A percentile compares a stretch with the other conserved stretches of the same genome.
Evolutionary conservation across 2,888 invertebrate genomes (phyloP).

Genomic region (Drosophila picticornis): DNA sequence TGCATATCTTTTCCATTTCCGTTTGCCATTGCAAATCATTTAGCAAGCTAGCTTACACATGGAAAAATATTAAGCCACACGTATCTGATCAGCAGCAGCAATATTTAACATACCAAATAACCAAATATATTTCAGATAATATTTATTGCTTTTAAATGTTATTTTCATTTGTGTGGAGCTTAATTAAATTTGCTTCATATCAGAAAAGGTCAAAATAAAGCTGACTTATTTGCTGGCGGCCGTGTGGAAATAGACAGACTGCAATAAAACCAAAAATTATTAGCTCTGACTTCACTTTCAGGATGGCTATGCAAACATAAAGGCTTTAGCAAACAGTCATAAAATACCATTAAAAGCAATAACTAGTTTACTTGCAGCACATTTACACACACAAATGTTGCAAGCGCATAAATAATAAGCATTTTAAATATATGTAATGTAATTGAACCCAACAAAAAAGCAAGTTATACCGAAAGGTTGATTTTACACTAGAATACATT

Average conservation of each 20-base stretch:
- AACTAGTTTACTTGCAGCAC: neutral
- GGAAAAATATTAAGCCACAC: slow-evolving; percentile 5
- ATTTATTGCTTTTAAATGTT: slow-evolving; percentile 33
- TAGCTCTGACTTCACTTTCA: neutral
- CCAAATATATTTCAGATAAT: slow-evolving; percentile 21
- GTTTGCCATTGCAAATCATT: slow-evolving; percentile 14
- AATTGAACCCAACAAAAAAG: neutral
- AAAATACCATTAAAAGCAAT: neutral
- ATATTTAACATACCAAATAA: slow-evolving; percentile 30
- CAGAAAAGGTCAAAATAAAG: slow-evolving; percentile 28
- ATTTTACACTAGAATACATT: slow-evolving; percentile 14
- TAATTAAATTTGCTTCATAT: slow-evolving; percentile 38
- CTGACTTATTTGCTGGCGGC: neutral
- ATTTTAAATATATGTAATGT: neutral
- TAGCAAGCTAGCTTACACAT: neutral
- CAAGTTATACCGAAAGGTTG: neutral
- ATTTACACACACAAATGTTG: neutral
- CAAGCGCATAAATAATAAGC: neutral
- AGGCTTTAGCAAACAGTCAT: neutral
- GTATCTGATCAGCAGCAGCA: neutral
- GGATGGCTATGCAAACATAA: neutral
- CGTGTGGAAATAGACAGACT: neutral
- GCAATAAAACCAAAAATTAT: neutral
- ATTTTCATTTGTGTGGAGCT: slow-evolving; percentile 35
- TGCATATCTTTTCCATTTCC: slow-evolving; percentile 25